Base-by-base conservation (phyloP, 2,797 vertebrate species). In the Sardinella longiceps region DNA sequence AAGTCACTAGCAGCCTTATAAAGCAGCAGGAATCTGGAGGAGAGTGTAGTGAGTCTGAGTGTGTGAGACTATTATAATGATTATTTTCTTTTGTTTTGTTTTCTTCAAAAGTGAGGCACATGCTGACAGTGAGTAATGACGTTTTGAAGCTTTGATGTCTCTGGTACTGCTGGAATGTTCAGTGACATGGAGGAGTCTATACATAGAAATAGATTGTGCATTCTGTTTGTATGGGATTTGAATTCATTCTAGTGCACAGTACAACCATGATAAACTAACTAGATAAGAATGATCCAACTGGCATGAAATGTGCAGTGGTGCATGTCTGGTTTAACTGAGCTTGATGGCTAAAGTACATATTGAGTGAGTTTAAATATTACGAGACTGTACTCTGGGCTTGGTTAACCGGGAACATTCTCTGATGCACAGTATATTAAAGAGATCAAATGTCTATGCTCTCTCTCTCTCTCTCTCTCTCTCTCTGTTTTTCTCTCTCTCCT, bases 401-500 rank as follows among this genome's bases (percentile, higher is more conserved):
- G 39, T 77, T 77, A 77, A 39, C 70, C 20, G 70, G 56, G 2
- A 58, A n/a, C n/a, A 10, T 60, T 77, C 70, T 77, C 15, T 77
- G 63, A 9, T 77, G 37, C 70, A 77, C 70, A 77, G 37, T 77
- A 77, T 7, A 77, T 23, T 39, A 23, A 39, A 39, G 37, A 77
- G 70, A 77, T 43, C 70, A 43, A 43, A 77, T 18, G 37, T 77
- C 70, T 70, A 33, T 33, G 63, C 28, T 43, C 37, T 77, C 37
- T 43, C 63, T 53, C 45, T 74, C 70, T 88, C 81, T 80, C 80
- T 77, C 50, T 37, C 80, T 74, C 82, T 39, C 6, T 81, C 70
- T 50, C 43, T 81, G 63, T 88, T 81, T 83, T 89, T 88, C 89
- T 83, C 80, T 80, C 80, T 80, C 50, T 46, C 66, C 45, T 80